Percentiles rank a stretch among this genome's conserved stretches.
Conservation (phyloP, 2,888 invertebrate species). For the Callinectes sapidus region DNA sequence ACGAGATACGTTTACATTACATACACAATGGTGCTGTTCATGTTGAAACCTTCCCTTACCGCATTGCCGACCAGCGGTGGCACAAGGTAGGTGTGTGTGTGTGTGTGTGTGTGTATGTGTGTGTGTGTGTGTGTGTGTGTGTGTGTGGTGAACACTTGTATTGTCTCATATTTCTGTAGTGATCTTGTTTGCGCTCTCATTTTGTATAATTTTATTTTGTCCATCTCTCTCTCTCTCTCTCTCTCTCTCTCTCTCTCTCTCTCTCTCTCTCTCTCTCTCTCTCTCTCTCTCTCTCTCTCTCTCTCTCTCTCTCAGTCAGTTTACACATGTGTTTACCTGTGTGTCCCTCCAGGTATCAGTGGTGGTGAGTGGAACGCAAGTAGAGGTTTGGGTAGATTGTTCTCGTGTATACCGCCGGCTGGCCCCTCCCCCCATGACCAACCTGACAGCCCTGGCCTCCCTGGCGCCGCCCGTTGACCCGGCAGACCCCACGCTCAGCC, state of each 20-base stretch:
- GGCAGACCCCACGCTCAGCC: slow-evolving; percentile 57
- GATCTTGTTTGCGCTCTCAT: not conserved
- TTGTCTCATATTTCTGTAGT: not conserved
- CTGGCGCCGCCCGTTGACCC: slow-evolving; percentile 61
- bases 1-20: slow-evolving; percentile 90
- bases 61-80: slow-evolving; percentile 91
- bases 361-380: slow-evolving; percentile 86
- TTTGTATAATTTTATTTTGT: not conserved
- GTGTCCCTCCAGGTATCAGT: slow-evolving; percentile 80
- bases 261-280: not conserved
- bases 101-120: not conserved
- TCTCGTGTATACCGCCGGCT: slow-evolving; percentile 88
- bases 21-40: slow-evolving; percentile 81
- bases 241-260: not conserved
- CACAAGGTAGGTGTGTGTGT: slow-evolving; percentile 79
- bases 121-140: too few species aligned
- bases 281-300: not conserved
- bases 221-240: not conserved
- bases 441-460: slow-evolving; percentile 75
- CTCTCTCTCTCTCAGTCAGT: not conserved
- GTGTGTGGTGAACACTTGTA: not conserved
- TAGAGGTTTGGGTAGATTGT: slow-evolving; percentile 91
- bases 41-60: slow-evolving; percentile 91
- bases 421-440: slow-evolving; percentile 83
- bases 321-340: not conserved